phyloP scores from a whole-genome alignment of 1,140 invertebrate genomes.

The Aphaenogaster floridana region DNA sequence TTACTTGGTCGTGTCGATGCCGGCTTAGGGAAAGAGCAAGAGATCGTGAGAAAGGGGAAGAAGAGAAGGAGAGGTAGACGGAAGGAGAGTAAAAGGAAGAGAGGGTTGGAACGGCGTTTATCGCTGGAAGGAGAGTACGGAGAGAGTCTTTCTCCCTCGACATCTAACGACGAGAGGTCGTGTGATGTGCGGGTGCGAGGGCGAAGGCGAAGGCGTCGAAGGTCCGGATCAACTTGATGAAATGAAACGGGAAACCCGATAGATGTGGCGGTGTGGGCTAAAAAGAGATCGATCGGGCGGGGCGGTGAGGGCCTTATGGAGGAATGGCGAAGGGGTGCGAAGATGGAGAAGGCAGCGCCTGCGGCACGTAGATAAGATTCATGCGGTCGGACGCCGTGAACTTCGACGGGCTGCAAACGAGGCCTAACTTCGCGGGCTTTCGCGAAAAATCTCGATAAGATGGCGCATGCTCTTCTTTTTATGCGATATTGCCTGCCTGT shows the following conservation, averaged over 20 bases:
- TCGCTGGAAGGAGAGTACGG: neutral
- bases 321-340: constrained; percentile 30
- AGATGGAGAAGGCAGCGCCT: constrained; percentile 57
- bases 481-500: constrained; percentile 41
- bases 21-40: constrained; percentile 56
- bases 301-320: constrained; percentile 60
- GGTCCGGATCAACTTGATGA: constrained; percentile 76
- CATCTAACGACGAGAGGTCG: constrained; percentile 43
- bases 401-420: constrained; percentile 71
- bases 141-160: constrained; percentile 27
- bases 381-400: constrained; percentile 60
- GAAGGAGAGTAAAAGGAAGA: constrained; percentile 14
- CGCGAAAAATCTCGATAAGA: constrained; percentile 65
- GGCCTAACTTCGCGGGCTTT: constrained; percentile 63
- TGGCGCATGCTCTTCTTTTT: constrained; percentile 50
- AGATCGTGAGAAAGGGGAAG: constrained; percentile 34
- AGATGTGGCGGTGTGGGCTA: constrained; percentile 63
- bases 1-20: constrained; percentile 51
- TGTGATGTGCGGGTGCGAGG: constrained; percentile 25
- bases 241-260: constrained; percentile 77
- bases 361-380: constrained; percentile 78
- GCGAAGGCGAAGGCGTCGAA: constrained; percentile 66
- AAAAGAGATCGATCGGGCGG: constrained; percentile 73
- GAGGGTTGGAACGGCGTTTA: neutral
- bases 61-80: neutral